Evolutionary conservation across 2,113 vertebrate genomes (phyloP), one percentile per base, ranked within the genome.

Genomic region (Lathamus discolor): DNA sequence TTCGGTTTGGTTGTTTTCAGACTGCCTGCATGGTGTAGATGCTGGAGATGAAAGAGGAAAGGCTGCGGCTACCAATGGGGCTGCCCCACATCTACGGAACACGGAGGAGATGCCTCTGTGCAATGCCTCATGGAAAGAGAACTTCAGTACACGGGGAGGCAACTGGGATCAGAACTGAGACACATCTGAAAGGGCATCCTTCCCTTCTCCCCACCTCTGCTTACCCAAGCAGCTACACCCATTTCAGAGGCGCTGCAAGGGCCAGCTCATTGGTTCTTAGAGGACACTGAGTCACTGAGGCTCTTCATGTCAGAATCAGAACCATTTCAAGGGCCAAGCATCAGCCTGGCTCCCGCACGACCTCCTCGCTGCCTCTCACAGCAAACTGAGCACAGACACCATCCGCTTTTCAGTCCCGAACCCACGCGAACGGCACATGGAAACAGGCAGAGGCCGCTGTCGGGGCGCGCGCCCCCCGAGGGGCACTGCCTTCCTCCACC

Each of bases 301-400:
- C 17, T 48, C 39, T 33, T 18, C 28, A 0, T 3, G 37, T 20
- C 13, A 11, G 0, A 39, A 27, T 10, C 37, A 35, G n/a, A 48
- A 44, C 57, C 57, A 29, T 2, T 1, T n/a, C 43, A 7, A 52
- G 28, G 33, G 4, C 52, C 81, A 39, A 5, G 7, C 0, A 8
- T 1, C 52, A 64, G 19, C 24, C 35, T 59, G 13, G 4, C 3
- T 0, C 27, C 6, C 27, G 1, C 0, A 19, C 44, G 1, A 20
- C 49, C 55, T 43, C 83, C 3, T 25, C 15, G 69, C 69, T 33
- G 78, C 61, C 70, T 5, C 3, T 5, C 5, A 11, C 75, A 22
- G 13, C 0, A 3, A 10, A 7, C 46, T 1, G 4, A 3, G 13
- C 4, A 2, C 0, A 0, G 3, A 4, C 5, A 0, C 0, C 6